Percentiles rank a stretch among this genome's conserved stretches.
These are phyloP conservation scores for Heliothis virescens DNA, from an alignment of 1,140 invertebrate species.

Conservation along the genomic window DNA sequence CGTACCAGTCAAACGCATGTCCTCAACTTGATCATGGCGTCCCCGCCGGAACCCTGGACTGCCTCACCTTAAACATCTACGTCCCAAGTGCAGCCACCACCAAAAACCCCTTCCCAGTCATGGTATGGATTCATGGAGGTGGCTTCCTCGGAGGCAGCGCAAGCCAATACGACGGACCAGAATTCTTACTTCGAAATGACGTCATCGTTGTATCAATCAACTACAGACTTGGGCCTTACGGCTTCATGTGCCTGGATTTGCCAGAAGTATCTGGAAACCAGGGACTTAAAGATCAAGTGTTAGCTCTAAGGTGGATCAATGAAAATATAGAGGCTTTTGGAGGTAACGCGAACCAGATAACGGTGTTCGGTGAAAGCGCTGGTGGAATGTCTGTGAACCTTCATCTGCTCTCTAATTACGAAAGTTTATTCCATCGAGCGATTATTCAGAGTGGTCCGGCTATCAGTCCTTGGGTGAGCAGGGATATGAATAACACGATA, in stretches of 20 bases:
- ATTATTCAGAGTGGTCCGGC: constrained; percentile 42
- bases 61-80: constrained; percentile 31
- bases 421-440: constrained; percentile 42
- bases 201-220: no score
- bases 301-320: constrained; percentile 46
- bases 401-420: constrained; percentile 30
- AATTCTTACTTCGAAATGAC: no score
- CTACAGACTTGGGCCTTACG: no score
- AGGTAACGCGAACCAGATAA: constrained; percentile 32
- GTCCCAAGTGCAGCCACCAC: constrained; percentile 35
- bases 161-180: no score
- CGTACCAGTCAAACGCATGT: constrained; percentile 21
- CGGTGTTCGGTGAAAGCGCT: constrained; percentile 43
- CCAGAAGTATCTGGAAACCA: constrained; percentile 39
- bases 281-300: constrained; percentile 44
- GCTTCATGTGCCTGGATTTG: constrained; percentile 40
- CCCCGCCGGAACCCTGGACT: background rate
- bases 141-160: background rate
- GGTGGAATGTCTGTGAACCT: constrained; percentile 44
- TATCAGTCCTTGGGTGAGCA: constrained; percentile 16
- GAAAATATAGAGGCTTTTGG: constrained; percentile 48
- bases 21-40: constrained; percentile 17
- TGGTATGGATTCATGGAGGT: constrained; percentile 34
- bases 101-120: constrained; percentile 31
- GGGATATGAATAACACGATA: constrained; percentile 32